Evolutionary conservation across 30 jellyfish, hydroid and myxozoan species (phyloP).

Genomic region (Rhopilema esculentum): DNA sequence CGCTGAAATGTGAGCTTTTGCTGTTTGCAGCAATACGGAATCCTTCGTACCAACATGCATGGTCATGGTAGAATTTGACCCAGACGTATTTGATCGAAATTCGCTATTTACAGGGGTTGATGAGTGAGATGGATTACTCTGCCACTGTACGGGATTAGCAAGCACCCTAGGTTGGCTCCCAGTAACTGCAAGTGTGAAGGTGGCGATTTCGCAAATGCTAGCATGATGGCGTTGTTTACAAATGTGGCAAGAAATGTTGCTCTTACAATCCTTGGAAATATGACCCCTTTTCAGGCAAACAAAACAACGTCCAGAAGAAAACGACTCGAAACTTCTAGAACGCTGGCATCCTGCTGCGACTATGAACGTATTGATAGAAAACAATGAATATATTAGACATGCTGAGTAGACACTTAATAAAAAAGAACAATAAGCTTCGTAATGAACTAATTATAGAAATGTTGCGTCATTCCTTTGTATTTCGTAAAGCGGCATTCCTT

Average conservation of each 20-base stretch:
- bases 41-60: conserved; percentile 8
- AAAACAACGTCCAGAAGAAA: conserved; percentile 27
- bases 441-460: too few relatives aligned
- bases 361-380: too few relatives aligned
- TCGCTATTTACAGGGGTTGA: not conserved
- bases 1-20: conserved; percentile 30
- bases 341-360: too few relatives aligned
- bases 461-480: too few relatives aligned
- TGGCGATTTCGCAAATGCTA: conserved; percentile 19
- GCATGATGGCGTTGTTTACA: conserved; percentile 23
- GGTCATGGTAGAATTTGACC: conserved; percentile 8
- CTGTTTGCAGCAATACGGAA: conserved; percentile 19
- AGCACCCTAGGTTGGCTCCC: conserved; percentile 19
- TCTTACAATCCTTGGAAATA: not conserved
- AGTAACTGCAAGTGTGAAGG: conserved; percentile 1
- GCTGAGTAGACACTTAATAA: too few relatives aligned
- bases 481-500: too few relatives aligned
- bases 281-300: conserved; percentile 21
- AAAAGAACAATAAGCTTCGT: too few relatives aligned
- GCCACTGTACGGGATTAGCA: conserved; percentile 23
- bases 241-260: not conserved
- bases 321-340: too few relatives aligned
- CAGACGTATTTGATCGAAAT: not conserved
- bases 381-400: too few relatives aligned
- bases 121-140: conserved; percentile 9